Conservation (phyloP, 2,113 vertebrate species). For the Columbina picui region DNA sequence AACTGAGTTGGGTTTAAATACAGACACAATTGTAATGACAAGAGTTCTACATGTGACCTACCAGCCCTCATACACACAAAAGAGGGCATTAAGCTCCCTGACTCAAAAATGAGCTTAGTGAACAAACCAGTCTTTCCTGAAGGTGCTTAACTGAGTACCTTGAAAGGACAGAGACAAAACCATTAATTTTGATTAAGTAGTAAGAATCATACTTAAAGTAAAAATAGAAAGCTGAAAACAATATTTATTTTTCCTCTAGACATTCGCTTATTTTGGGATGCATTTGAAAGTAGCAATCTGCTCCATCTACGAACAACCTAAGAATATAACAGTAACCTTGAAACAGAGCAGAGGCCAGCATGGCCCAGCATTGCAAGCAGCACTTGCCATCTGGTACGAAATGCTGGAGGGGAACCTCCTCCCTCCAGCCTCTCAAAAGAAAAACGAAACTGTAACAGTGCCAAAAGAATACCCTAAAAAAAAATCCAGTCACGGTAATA, state of each 20-base stretch:
- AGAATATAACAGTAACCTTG: background rate
- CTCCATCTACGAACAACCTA: background rate
- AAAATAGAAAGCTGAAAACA: background rate
- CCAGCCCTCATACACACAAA: background rate
- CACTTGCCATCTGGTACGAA: background rate
- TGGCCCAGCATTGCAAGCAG: background rate
- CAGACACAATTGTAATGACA: background rate
- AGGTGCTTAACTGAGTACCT: fast-evolving
- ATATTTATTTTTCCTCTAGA: background rate
- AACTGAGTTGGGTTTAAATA: background rate
- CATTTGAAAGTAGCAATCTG: background rate
- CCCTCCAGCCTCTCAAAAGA: background rate
- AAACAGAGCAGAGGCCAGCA: background rate
- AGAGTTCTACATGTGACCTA: background rate
- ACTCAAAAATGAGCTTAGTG: background rate
- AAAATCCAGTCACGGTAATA: background rate
- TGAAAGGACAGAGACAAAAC: background rate
- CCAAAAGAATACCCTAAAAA: background rate
- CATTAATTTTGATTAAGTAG: background rate
- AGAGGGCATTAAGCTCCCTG: background rate
- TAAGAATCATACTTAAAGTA: background rate
- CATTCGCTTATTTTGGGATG: background rate
- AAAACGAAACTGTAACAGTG: background rate
- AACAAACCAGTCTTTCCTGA: background rate
- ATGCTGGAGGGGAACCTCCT: background rate